Percentiles rank a stretch among this genome's conserved stretches.
Conservation (phyloP, 1,140 invertebrate species). For the Hirudo medicinalis region DNA sequence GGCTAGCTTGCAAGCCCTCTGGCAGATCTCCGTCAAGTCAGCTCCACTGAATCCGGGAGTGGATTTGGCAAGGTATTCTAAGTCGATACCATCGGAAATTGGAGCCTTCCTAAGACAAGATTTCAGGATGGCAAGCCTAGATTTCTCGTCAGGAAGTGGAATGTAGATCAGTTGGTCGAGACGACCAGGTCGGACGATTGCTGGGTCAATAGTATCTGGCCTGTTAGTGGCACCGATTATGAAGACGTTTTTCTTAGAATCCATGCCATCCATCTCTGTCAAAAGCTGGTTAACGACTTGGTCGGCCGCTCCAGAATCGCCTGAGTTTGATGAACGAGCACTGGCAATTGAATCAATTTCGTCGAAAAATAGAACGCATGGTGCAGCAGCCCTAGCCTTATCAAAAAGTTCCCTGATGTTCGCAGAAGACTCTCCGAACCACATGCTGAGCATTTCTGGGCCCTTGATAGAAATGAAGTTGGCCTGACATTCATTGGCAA, state of each 20-base stretch:
- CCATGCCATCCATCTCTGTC: constrained; percentile 99
- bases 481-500: constrained; percentile 87
- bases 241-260: constrained; percentile 98
- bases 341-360: constrained; percentile 99
- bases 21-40: constrained; percentile 97
- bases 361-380: constrained; percentile 98
- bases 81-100: constrained; percentile 54
- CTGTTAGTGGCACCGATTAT: constrained; percentile 92
- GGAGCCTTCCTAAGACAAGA: constrained; percentile 93
- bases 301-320: constrained; percentile 75
- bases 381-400: constrained; percentile 92
- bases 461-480: constrained; percentile 96
- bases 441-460: constrained; percentile 85
- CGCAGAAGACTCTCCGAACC: constrained; percentile 98
- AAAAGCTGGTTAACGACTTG: constrained; percentile 98
- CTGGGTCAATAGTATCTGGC: constrained; percentile 92
- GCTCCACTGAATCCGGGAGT: constrained; percentile 95
- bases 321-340: constrained; percentile 80
- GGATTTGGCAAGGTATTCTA: constrained; percentile 76
- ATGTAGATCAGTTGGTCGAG: constrained; percentile 99
- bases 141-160: constrained; percentile 94
- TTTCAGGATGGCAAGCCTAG: constrained; percentile 80
- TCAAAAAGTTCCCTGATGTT: constrained; percentile 99
- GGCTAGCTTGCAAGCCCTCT: constrained; percentile 94
- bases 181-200: constrained; percentile 91